phyloP scores from a whole-genome alignment of 2,113 vertebrate genomes.

The Glaucidium brasilianum region DNA sequence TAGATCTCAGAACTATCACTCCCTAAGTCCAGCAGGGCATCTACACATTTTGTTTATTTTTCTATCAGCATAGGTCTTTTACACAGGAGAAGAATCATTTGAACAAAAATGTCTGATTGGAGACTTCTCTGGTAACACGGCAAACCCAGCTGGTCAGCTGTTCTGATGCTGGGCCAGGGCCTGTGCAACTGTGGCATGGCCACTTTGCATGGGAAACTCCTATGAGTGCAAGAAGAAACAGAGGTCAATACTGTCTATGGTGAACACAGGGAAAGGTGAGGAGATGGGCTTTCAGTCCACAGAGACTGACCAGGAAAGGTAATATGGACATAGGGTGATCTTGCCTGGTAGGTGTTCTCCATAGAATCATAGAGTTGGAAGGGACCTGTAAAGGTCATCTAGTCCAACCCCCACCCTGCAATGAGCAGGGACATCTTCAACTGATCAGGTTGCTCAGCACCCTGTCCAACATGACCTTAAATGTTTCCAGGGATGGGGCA shows the following conservation, averaged over 20 bases:
- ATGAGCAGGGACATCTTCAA: neutral
- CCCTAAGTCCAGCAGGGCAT: neutral
- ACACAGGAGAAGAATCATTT: neutral
- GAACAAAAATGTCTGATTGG: neutral
- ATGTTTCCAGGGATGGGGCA: neutral
- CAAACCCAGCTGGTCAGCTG: neutral
- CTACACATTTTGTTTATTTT: neutral
- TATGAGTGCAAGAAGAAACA: neutral
- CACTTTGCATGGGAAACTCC: neutral
- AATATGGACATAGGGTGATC: neutral
- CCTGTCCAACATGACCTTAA: neutral
- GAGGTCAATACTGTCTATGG: neutral
- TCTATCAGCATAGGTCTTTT: neutral
- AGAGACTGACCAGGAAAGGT: neutral
- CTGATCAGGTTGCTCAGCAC: neutral
- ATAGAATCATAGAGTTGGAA: neutral
- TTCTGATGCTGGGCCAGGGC: neutral
- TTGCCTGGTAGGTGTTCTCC: neutral
- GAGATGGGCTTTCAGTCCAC: neutral
- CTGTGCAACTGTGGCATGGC: neutral
- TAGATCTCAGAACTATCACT: neutral
- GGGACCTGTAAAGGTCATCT: neutral
- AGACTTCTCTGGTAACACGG: accelerated
- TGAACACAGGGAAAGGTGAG: neutral
- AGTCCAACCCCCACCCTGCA: neutral